phyloP scores from a whole-genome alignment of 2,797 vertebrate genomes.

The Peromyscus attwateri region DNA sequence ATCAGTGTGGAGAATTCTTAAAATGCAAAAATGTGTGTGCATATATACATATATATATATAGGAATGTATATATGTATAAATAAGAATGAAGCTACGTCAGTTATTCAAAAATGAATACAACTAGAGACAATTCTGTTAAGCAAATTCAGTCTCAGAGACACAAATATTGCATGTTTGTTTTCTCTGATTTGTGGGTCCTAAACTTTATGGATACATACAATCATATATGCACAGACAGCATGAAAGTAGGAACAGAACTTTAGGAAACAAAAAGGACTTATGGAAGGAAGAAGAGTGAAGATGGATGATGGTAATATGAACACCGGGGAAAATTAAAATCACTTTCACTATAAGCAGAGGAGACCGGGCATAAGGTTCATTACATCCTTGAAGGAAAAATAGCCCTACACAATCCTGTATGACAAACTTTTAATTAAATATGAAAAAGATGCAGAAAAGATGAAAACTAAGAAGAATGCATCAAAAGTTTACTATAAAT shows the following conservation, averaged over 20 bases:
- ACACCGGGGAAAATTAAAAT: not conserved
- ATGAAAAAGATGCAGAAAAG: not conserved
- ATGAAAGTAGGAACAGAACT: not conserved
- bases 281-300: not conserved
- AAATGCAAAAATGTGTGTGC: not conserved
- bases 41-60: too few species aligned
- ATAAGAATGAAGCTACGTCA: not conserved
- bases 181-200: not conserved
- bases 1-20: not conserved
- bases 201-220: not conserved
- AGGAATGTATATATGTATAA: not conserved
- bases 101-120: not conserved
- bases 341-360: not conserved
- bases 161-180: not conserved
- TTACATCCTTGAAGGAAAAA: not conserved
- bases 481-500: not conserved
- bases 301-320: too few species aligned
- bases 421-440: not conserved
- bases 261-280: not conserved
- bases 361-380: not conserved
- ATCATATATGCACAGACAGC: too few species aligned
- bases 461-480: not conserved
- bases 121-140: not conserved
- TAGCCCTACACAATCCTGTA: not conserved
- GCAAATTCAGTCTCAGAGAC: not conserved